Base-by-base conservation (phyloP, 2,113 vertebrate species). In the Megalops atlanticus region DNA sequence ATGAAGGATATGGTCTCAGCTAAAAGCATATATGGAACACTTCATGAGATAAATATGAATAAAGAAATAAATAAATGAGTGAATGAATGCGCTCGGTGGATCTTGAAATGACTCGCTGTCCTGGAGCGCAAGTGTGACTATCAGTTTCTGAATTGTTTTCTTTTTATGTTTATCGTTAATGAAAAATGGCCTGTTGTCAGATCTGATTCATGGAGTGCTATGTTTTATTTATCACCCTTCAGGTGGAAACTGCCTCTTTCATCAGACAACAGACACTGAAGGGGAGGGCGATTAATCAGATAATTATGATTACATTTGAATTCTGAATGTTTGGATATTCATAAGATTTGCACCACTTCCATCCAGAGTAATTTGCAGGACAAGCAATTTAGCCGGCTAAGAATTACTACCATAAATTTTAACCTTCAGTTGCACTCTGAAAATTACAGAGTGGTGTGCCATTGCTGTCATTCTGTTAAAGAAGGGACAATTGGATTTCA, bases 401-500 rank as follows among this genome's bases (percentile, higher is more conserved):
- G n/a, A 64, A 64, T 64, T 64, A 31, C 58, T 64, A 64, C 58
- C n/a, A 64, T 64, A 64, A 64, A 64, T 64, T 64, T n/a, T 5
- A 31, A 24, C 27, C 58, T 64, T 6, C 58, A 64, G n/a, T 64
- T n/a, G 31, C 58, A 64, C 18, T 58, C 52, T 58, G 1, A 24
- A n/a, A 64, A 31, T 64, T 64, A 21, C 49, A 64, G 58, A 64
- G 8, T 27, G 58, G 24, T n/a, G n/a, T 64, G n/a, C 24, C 24
- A 64, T 27, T 64, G 24, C 6, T n/a, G 31, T 31, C 58, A 2
- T 11, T 24, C 6, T 64, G 31, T 31, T 64, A 64, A 64, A 64
- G 58, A 64, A 31, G 24, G 58, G 58, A 8, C 24, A 27, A 24
- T 1, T n/a, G 31, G n/a, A 27, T 64, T 64, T 64, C 58, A 64